A percentile compares a stretch with the other conserved stretches of the same genome.
phyloP scores from a whole-genome alignment of 2,113 vertebrate genomes.

The Hypanus sabinus region DNA sequence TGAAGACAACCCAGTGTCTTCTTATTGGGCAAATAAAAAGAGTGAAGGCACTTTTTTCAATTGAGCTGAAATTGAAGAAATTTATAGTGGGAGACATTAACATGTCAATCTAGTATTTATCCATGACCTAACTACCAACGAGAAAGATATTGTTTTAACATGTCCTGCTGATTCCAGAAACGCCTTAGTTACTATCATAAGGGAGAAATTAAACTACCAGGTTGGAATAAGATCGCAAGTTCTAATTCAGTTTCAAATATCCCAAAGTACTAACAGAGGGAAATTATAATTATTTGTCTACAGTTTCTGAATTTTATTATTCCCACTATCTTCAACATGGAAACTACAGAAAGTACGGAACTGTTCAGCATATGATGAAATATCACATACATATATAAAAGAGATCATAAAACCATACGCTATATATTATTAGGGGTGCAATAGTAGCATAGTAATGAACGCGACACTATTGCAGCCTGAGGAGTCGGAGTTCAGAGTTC shows the following conservation, averaged over 20 bases:
- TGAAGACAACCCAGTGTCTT: too few species aligned
- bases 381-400: too few species aligned
- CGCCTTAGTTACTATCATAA: neutral
- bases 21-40: neutral
- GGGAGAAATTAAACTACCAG: neutral
- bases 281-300: too few species aligned
- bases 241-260: neutral
- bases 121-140: neutral
- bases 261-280: neutral
- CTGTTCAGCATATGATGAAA: too few species aligned
- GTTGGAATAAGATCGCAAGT: neutral
- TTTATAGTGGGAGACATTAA: neutral
- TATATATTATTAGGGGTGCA: too few species aligned
- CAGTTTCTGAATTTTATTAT: too few species aligned
- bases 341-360: too few species aligned
- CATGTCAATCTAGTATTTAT: neutral
- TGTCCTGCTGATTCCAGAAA: neutral
- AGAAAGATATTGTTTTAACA: neutral
- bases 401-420: too few species aligned
- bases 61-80: neutral
- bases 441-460: too few species aligned
- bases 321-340: too few species aligned
- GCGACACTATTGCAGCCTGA: too few species aligned
- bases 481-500: too few species aligned
- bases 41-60: neutral